Evolutionary conservation across 2,797 vertebrate genomes (phyloP).

Genomic region (Rachycentron canadum): DNA sequence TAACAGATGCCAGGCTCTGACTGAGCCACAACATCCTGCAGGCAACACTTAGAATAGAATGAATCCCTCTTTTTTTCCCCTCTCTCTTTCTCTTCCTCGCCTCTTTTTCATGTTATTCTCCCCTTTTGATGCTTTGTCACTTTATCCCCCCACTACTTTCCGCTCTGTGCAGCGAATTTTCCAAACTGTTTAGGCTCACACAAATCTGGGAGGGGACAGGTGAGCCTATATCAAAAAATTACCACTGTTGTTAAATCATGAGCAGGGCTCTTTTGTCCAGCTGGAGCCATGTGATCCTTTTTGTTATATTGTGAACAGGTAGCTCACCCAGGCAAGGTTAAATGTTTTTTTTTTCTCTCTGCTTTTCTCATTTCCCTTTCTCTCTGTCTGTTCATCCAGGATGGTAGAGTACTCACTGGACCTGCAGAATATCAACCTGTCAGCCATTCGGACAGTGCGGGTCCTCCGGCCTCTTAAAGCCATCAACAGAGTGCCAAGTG

Average conservation of each 20-base stretch:
- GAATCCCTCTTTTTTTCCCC: conserved; percentile 43
- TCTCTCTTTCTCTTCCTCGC: conserved; percentile 42
- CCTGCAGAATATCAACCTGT: conserved; percentile 98
- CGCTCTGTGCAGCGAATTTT: conserved; percentile 6
- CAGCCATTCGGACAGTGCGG: conserved; percentile 96
- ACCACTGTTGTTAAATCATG: conserved; percentile 18
- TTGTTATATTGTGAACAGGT: conserved; percentile 15
- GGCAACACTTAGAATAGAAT: conserved; percentile 77
- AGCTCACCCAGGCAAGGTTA: neutral
- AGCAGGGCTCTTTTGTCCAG: conserved; percentile 12
- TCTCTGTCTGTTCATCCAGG: conserved; percentile 78
- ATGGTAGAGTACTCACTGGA: conserved; percentile 99
- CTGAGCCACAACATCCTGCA: conserved; percentile 79
- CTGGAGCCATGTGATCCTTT: conserved; percentile 4
- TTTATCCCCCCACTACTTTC: conserved; percentile 35
- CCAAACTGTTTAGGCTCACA: conserved; percentile 13
- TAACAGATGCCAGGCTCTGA: conserved; percentile 80
- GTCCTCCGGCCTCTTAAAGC: conserved; percentile 97
- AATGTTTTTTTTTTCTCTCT: conserved; percentile 10
- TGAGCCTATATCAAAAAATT: conserved; percentile 38
- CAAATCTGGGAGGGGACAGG: conserved; percentile 11
- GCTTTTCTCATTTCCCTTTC: neutral
- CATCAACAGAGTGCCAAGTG: conserved; percentile 98
- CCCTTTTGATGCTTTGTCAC: conserved; percentile 70
- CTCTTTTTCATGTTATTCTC: conserved; percentile 66